Evolutionary conservation across 1,140 invertebrate genomes (phyloP).

Genomic region (Plectrocnemia conspersa): DNA sequence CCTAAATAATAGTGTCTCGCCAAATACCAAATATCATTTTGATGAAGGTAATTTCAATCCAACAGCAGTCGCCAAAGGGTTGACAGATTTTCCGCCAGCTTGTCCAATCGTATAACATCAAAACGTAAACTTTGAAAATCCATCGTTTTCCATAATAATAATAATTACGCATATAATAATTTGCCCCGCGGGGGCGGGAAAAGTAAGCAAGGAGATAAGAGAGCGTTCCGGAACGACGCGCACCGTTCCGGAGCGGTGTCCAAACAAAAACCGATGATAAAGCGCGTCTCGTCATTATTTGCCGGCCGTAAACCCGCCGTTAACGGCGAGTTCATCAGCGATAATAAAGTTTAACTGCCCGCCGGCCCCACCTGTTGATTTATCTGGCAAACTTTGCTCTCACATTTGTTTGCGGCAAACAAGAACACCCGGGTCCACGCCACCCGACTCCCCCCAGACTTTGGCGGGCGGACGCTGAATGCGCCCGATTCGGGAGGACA

Average conservation of each 20-base stretch:
- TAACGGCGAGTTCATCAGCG: conserved; percentile 13
- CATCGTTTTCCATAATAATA: too few relatives aligned
- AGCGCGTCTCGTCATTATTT: conserved; percentile 10
- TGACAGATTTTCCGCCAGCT: too few relatives aligned
- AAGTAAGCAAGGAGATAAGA: background rate
- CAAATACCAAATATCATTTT: too few relatives aligned
- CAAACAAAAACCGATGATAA: background rate
- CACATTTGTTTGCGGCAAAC: conserved; percentile 3
- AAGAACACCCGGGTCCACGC: too few relatives aligned
- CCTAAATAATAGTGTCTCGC: too few relatives aligned
- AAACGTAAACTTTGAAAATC: too few relatives aligned
- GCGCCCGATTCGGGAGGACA: too few relatives aligned
- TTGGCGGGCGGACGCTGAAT: too few relatives aligned
- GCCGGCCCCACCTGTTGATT: conserved; percentile 13
- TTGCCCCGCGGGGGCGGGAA: background rate
- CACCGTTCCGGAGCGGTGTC: background rate
- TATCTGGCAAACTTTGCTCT: conserved; percentile 3
- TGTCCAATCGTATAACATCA: too few relatives aligned
- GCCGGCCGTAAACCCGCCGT: conserved; percentile 6
- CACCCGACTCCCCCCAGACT: too few relatives aligned
- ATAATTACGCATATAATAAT: background rate
- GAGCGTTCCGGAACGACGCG: background rate
- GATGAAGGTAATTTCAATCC: too few relatives aligned
- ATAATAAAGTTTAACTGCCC: conserved; percentile 20
- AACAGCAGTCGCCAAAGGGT: too few relatives aligned